phyloP scores from a whole-genome alignment of 2,113 vertebrate species.

The Mus musculus region GRCm39 chr17:58034001-58034500 shows the following conservation, averaged over 20 bases:
- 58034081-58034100: neutral
- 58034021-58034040: neutral
- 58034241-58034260: neutral
- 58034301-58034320: neutral
- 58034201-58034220: neutral
- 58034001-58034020: neutral
- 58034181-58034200: neutral
- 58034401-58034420: constrained; percentile 4
- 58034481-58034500: constrained; percentile 54
- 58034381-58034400: neutral
- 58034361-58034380: constrained; percentile 29
- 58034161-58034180: neutral
- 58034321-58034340: neutral
- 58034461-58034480: constrained; percentile 66
- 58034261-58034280: neutral
- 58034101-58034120: neutral
- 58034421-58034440: constrained; percentile 12
- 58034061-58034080: neutral
- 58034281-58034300: neutral
- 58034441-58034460: constrained; percentile 43
- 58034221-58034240: neutral
- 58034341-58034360: constrained; percentile 21
- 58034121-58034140: neutral
- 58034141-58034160: neutral
- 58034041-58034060: neutral